Evolutionary conservation across 2,888 invertebrate species (phyloP).

Genomic region (Antheraea assamensis): DNA sequence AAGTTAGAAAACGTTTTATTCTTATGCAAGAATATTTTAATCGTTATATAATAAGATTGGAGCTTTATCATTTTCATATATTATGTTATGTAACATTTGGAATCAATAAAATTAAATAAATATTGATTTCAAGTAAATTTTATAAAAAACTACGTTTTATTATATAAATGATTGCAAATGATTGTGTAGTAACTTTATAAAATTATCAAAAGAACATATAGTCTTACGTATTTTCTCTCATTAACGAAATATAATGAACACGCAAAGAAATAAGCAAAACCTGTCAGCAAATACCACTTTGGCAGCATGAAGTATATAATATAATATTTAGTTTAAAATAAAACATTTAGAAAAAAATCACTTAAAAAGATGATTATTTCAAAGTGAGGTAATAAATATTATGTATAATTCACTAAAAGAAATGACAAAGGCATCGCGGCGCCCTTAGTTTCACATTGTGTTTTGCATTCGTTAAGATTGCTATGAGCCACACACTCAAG

Average conservation of each 20-base stretch:
- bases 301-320: background rate
- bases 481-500: slow-evolving; percentile 55
- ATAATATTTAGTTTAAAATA: background rate
- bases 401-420: slow-evolving; percentile 21
- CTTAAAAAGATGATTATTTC: slow-evolving; percentile 11
- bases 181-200: background rate
- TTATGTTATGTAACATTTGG: background rate
- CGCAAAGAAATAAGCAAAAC: background rate
- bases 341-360: background rate
- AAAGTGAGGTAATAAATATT: slow-evolving; percentile 16
- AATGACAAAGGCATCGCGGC: slow-evolving; percentile 28
- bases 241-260: background rate
- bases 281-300: background rate
- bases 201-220: background rate
- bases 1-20: background rate
- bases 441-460: slow-evolving; percentile 56
- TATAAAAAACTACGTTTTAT: background rate
- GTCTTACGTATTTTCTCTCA: no score
- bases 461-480: slow-evolving; percentile 59
- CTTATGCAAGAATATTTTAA: background rate
- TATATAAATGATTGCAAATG: background rate
- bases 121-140: background rate
- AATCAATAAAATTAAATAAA: background rate
- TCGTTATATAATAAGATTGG: background rate
- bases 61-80: background rate